A percentile compares a stretch with the other conserved stretches of the same genome.
These are phyloP conservation scores for Cataglyphis livida DNA, from an alignment of 2,888 invertebrate genomes.

Conservation along the genomic window DNA sequence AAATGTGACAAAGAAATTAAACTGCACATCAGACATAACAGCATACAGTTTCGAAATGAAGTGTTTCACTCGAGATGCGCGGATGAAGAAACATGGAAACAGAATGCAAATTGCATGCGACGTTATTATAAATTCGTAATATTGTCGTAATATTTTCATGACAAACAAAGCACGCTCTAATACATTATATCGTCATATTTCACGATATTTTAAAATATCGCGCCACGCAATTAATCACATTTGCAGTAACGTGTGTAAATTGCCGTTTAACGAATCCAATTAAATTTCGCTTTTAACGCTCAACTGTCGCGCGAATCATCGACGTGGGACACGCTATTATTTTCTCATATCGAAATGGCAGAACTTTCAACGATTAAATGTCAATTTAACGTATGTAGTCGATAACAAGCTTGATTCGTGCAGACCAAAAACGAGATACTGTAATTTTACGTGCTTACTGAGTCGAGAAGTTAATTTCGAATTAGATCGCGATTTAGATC, in stretches of 20 bases:
- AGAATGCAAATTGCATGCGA: background rate
- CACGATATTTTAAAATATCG: constrained; percentile 37
- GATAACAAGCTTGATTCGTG: constrained; percentile 14
- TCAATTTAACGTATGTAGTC: constrained; percentile 8
- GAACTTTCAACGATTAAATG: constrained; percentile 31
- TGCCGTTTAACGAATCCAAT: constrained; percentile 42
- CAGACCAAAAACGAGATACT: background rate
- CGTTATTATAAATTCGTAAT: constrained; percentile 6
- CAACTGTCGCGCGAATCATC: constrained; percentile 16
- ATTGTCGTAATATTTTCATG: background rate
- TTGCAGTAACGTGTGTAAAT: constrained; percentile 37
- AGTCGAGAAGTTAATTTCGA: background rate
- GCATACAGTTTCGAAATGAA: constrained; percentile 22
- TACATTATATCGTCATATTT: background rate
- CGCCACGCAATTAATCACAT: constrained; percentile 39
- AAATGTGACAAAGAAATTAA: constrained; percentile 43
- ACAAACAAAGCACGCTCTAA: constrained; percentile 14
- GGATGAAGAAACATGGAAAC: constrained; percentile 29
- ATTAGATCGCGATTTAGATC: background rate
- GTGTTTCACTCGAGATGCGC: constrained; percentile 11
- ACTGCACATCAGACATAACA: constrained; percentile 43
- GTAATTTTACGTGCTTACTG: constrained; percentile 1
- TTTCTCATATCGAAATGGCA: constrained; percentile 5
- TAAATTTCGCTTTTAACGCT: constrained; percentile 37
- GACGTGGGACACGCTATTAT: constrained; percentile 5